Evolutionary conservation across 2,113 vertebrate genomes (phyloP).

Genomic region (Neolamprologus caudopunctatus): DNA sequence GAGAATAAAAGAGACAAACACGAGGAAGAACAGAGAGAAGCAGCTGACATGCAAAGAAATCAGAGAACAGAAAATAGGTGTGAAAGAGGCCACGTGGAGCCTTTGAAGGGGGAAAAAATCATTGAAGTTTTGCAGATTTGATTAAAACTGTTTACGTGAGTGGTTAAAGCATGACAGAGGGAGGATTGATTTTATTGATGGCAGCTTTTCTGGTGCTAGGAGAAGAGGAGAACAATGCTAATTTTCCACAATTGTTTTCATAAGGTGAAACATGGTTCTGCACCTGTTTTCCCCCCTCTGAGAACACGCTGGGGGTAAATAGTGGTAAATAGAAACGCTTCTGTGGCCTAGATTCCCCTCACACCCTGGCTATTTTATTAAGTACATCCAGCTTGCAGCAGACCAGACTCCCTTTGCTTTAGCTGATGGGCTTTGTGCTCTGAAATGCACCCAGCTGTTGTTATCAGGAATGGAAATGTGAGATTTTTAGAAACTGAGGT

Average conservation of each 20-base stretch:
- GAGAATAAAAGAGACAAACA: neutral
- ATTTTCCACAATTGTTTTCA: neutral
- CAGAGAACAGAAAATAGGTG: neutral
- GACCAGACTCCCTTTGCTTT: conserved; percentile 26
- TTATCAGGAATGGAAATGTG: neutral
- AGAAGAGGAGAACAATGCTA: neutral
- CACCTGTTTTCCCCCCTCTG: neutral
- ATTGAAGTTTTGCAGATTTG: conserved; percentile 24
- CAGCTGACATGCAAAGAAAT: conserved; percentile 20
- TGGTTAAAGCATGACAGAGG: conserved; percentile 18
- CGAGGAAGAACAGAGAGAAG: neutral
- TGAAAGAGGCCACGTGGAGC: neutral
- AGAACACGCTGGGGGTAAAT: conserved; percentile 14
- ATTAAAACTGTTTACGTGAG: conserved; percentile 40
- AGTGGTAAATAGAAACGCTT: conserved; percentile 31
- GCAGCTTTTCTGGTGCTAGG: neutral
- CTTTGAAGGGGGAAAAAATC: neutral
- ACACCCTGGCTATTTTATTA: conserved; percentile 33
- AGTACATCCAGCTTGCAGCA: conserved; percentile 17
- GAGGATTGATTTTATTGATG: conserved; percentile 9
- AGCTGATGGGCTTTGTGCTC: conserved; percentile 20
- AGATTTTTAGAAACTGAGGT: neutral
- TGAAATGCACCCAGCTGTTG: neutral
- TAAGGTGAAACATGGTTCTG: neutral
- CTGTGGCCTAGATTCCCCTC: conserved; percentile 44